Evolutionary conservation across 1,140 invertebrate genomes (phyloP).

Genomic region (Portunus trituberculatus): DNA sequence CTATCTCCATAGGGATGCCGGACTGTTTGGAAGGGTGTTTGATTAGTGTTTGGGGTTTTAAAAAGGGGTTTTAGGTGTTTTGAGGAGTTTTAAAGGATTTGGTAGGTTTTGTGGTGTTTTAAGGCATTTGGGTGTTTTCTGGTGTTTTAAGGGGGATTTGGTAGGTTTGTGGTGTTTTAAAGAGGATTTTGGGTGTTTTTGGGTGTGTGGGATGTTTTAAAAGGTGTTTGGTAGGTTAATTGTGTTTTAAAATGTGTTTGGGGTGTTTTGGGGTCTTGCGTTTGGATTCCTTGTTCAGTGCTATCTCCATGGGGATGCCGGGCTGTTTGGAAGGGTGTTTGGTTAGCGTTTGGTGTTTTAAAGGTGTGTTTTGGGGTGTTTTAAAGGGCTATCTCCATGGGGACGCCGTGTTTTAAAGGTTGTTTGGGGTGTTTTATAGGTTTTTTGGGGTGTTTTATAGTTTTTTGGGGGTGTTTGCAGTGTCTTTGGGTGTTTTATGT

Average conservation of each 20-base stretch:
- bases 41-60: conserved; percentile 33
- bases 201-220: too few relatives aligned
- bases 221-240: too few relatives aligned
- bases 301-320: conserved; percentile 99
- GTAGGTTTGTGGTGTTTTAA: too few relatives aligned
- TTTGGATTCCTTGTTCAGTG: conserved; percentile 97
- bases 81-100: too few relatives aligned
- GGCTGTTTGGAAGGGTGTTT: conserved; percentile 88
- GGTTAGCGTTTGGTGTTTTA: conserved; percentile 36
- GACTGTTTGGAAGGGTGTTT: conserved; percentile 88
- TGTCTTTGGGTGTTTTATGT: neutral
- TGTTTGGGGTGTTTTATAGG: neutral
- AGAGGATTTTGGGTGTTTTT: too few relatives aligned
- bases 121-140: neutral
- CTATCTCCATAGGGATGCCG: conserved; percentile 99
- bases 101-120: neutral
- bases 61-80: neutral
- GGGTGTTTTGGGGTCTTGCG: conserved; percentile 97
- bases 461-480: too few relatives aligned
- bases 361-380: neutral
- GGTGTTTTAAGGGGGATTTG: too few relatives aligned
- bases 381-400: too few relatives aligned
- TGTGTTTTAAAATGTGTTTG: too few relatives aligned
- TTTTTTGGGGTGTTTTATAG: too few relatives aligned
- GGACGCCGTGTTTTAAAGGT: too few relatives aligned